These are phyloP conservation scores for Peucedramus taeniatus DNA, from an alignment of 2,113 vertebrate genomes.

Conservation along the genomic window DNA sequence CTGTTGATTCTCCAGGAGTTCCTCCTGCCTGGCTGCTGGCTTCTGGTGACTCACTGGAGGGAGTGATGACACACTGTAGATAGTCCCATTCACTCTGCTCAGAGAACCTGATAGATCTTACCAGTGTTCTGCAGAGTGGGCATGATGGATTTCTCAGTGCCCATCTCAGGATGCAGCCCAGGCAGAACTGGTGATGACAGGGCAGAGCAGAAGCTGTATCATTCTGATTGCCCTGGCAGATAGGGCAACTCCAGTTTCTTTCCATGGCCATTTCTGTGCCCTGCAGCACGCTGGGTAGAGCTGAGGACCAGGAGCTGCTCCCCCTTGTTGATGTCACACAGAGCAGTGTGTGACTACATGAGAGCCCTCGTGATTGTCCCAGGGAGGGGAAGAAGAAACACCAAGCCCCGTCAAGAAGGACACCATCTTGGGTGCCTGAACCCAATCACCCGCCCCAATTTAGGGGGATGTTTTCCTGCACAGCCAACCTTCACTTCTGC, in stretches of 20 bases:
- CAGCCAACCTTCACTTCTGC: not conserved
- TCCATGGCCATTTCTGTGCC: not conserved
- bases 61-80: not conserved
- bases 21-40: not conserved
- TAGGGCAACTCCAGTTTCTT: not conserved
- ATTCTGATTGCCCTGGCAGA: not conserved
- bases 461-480: not conserved
- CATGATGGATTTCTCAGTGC: not conserved
- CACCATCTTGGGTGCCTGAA: not conserved
- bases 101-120: not conserved
- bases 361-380: not conserved
- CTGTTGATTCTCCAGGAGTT: not conserved
- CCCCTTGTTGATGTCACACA: not conserved
- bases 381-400: not conserved
- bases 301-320: not conserved
- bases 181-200: not conserved
- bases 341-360: not conserved
- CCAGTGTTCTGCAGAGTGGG: not conserved
- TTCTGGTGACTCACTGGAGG: not conserved
- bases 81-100: not conserved
- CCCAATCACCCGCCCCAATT: fast-evolving
- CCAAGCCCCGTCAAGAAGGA: not conserved
- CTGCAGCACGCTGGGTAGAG: not conserved
- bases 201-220: not conserved
- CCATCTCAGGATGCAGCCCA: not conserved